Base-by-base conservation (phyloP, 2,888 invertebrate species). In the Steinernema scapterisci region DNA sequence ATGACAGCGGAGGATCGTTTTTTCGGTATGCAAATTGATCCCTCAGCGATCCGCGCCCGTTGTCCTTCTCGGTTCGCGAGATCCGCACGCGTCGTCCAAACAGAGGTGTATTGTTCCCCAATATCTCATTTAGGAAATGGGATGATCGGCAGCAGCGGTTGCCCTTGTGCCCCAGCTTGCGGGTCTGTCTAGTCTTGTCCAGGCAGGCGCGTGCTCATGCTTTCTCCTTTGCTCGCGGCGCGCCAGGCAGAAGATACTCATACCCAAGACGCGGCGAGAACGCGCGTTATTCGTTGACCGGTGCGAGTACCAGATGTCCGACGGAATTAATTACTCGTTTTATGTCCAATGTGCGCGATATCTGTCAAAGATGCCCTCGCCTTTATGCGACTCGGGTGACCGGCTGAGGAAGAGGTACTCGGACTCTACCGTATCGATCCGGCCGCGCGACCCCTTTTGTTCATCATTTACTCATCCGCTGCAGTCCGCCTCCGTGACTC, bases 261-360 rank as follows among this genome's bases (percentile, higher is more conserved):
- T 63, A 38, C n/a, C n/a, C n/a, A n/a, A n/a, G n/a, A 38, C 38
- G 38, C 38, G 9, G 38, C 38, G 63, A 31, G 54, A 21, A 63
- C 63, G 63, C 27, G 16, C 31, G 11, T 25, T 63, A 7, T 31
- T 31, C 63, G 25, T 11, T 63, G 63, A 63, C 63, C 63, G 63
- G 63, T 63, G 63, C 27, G 63, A 63, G 63, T 63, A 38, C 63
- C 63, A 63, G 63, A 63, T 63, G 63, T 63, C 63, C 63, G 63
- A 63, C 63, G 38, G 31, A 63, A 31, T 63, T 63, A 63, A 63
- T 63, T 63, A 63, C 63, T 63, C 63, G 63, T 63, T 63, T 63
- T 63, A 63, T 63, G 63, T 63, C 63, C 27, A 63, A 63, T 63
- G 63, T 38, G 63, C 63, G 63, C 63, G 38, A 31, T 63, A 38